Percentiles rank a stretch among this genome's conserved stretches.
Evolutionary conservation across 2,888 invertebrate genomes (phyloP).

Genomic region (Agrochola macilenta): DNA sequence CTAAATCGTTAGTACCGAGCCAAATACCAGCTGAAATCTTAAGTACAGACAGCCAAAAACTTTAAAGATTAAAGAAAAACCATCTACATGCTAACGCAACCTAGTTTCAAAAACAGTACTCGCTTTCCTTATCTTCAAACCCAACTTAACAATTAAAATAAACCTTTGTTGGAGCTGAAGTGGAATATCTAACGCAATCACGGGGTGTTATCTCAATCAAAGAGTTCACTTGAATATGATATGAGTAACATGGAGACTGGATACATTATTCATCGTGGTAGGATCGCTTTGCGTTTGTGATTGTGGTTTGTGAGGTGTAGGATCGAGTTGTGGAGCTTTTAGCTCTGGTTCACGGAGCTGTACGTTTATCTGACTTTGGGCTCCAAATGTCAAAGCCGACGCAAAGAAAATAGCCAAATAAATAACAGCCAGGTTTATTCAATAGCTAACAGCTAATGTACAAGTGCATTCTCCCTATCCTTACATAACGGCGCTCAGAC

Average conservation of each 20-base stretch:
- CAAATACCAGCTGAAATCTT: constrained; percentile 9
- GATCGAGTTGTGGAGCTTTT: constrained; percentile 9
- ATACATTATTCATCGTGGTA: constrained; percentile 54
- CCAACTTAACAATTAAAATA: constrained; percentile 58
- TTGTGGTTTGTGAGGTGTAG: constrained; percentile 10
- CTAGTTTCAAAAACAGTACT: constrained; percentile 36
- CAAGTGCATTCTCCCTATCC: too few relatives aligned
- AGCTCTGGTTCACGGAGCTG: background rate
- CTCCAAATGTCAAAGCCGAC: background rate
- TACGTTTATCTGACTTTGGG: background rate
- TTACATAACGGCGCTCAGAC: too few relatives aligned
- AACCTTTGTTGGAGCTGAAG: constrained; percentile 45
- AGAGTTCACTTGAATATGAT: constrained; percentile 51
- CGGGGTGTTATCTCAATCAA: constrained; percentile 52
- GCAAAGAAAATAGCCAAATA: too few relatives aligned
- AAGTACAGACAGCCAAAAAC: constrained; percentile 30
- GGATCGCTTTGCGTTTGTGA: constrained; percentile 26
- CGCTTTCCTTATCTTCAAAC: constrained; percentile 44
- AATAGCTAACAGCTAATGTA: too few relatives aligned
- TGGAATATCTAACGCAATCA: constrained; percentile 52
- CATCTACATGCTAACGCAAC: constrained; percentile 42
- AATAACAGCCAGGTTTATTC: too few relatives aligned
- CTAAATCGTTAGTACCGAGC: background rate
- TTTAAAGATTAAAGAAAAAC: constrained; percentile 37
- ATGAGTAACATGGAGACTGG: constrained; percentile 29